These are phyloP conservation scores for Lamprotornis superbus DNA, from an alignment of 2,113 vertebrate species.

Conservation along the genomic window DNA sequence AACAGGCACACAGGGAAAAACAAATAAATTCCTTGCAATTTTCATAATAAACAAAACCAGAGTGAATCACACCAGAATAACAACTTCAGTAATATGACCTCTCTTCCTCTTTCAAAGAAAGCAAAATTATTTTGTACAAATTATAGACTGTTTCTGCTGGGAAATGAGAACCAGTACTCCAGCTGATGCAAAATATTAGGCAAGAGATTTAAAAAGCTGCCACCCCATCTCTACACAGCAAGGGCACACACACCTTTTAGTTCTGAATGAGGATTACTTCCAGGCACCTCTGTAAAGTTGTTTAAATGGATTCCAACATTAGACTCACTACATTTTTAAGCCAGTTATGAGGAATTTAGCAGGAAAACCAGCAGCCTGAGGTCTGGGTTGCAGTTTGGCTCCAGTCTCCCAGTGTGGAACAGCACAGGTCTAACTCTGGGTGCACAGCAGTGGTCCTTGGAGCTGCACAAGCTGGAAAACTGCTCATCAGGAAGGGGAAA, in stretches of 20 bases:
- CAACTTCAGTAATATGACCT: neutral
- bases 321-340: neutral
- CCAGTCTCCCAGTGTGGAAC: neutral
- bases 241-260: neutral
- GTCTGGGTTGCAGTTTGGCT: neutral
- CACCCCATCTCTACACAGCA: neutral
- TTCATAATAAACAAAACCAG: slow-evolving; percentile 66
- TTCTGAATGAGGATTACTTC: neutral
- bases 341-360: neutral
- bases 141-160: slow-evolving; percentile 48
- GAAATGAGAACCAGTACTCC: slow-evolving; percentile 50
- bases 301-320: neutral
- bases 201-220: neutral
- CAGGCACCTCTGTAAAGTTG: neutral
- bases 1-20: slow-evolving; percentile 16
- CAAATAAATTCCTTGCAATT: slow-evolving; percentile 58
- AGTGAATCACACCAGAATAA: slow-evolving; percentile 53
- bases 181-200: slow-evolving; percentile 22
- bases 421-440: neutral
- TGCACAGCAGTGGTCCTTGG: neutral
- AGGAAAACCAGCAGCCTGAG: neutral
- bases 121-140: slow-evolving; percentile 59
- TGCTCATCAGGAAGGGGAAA: neutral
- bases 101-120: slow-evolving; percentile 67
- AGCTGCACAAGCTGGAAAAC: neutral